Base-by-base conservation (phyloP, 2,888 invertebrate species). In the Biston stratarius region DNA sequence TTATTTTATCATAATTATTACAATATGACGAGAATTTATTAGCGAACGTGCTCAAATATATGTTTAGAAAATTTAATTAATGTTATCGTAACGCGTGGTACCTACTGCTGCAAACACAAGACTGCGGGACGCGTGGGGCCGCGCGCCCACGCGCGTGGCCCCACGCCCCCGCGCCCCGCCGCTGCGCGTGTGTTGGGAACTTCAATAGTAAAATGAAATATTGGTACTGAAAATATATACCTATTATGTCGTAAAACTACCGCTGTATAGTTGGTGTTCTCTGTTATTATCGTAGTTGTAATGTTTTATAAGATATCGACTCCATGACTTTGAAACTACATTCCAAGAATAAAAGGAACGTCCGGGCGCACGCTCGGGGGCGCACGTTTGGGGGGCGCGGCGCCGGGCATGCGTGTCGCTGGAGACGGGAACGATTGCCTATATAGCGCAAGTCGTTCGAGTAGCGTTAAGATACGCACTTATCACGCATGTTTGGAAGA, bases 241-340 rank as follows among this genome's bases (percentile, higher is more conserved):
- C 1, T 24, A 3, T 24, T 24, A 24, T 24, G 24, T 63, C 56
- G 52, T 64, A 61, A 65, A 42, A 47, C 24, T 64, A 55, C 60
- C 63, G 52, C 49, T 24, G 3, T 24, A 52, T 49, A 14, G 9
- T 38, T 48, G 24, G 42, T 51, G 51, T 11, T 51, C 34, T 49
- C 36, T 8, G 53, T 65, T 49, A 55, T 42, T 55, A 48, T 56
- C 48, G 3, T 60, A 60, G 60, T 24, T 56, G n/a, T 65, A 55
- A 65, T 66, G 53, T 44, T 38, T 52, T 34, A 58, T 66, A 67
- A 64, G 34, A 68, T 65, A 58, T 73, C 60, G 69, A 80, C 90
- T 92, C 92, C 92, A 92, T 92, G 89, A 92, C 92, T 92, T 91
- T 80, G 71, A 76, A 76, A 81, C 24, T 76, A 76, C 92, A 92